phyloP scores from a whole-genome alignment of 2,797 vertebrate genomes.

The Premnoplex brunnescens region DNA sequence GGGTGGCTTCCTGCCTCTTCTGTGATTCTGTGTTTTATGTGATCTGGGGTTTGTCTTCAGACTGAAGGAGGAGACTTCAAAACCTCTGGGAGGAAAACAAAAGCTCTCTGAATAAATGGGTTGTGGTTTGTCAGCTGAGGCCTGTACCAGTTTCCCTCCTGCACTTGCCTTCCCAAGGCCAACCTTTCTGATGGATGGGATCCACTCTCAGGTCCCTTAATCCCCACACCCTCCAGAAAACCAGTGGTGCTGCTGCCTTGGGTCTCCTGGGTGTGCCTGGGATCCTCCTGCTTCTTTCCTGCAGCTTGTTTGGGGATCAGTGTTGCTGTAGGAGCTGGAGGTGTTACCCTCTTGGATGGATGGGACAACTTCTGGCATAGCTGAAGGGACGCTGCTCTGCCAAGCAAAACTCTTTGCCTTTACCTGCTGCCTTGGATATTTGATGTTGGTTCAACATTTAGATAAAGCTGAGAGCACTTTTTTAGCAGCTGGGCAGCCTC shows the following conservation, averaged over 20 bases:
- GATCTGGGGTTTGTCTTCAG: neutral
- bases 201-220: fast-evolving
- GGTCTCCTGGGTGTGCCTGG: neutral
- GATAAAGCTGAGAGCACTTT: neutral
- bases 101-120: neutral
- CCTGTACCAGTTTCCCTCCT: neutral
- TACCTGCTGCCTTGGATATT: neutral
- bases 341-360: neutral
- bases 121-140: neutral
- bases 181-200: neutral
- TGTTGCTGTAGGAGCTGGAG: neutral
- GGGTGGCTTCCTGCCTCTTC: neutral
- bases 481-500: neutral
- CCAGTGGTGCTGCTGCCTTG: fast-evolving
- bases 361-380: fast-evolving
- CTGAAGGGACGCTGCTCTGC: fast-evolving
- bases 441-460: fast-evolving
- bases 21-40: fast-evolving
- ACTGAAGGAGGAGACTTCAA: neutral
- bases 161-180: neutral
- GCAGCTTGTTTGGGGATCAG: neutral
- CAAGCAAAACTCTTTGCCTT: fast-evolving
- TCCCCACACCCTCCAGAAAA: neutral
- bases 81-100: neutral
- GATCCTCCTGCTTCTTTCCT: neutral